Evolutionary conservation across 92 coral and sea anemone species (phyloP).

Genomic region (Epizoanthus stellaris): DNA sequence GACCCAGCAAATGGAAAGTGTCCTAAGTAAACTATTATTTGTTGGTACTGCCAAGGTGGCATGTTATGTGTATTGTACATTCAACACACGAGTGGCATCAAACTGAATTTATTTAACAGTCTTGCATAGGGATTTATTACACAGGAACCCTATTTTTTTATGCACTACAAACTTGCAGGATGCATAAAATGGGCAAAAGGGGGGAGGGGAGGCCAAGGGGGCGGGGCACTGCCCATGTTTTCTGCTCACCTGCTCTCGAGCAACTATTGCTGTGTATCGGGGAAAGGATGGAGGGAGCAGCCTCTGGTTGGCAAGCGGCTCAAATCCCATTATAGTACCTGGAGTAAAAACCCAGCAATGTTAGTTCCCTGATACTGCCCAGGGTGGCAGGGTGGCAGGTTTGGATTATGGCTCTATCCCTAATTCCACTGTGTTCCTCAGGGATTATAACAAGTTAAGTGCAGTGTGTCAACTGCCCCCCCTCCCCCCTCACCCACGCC

Average conservation of each 20-base stretch:
- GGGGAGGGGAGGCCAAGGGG: not conserved
- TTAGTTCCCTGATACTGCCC: not conserved
- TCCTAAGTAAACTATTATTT: too few species aligned
- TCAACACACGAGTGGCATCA: too few species aligned
- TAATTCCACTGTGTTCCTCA: constrained; percentile 63
- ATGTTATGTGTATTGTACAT: too few species aligned
- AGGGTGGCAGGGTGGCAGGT: not conserved
- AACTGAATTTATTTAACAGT: too few species aligned
- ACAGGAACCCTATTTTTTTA: too few species aligned
- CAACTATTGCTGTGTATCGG: constrained; percentile 90
- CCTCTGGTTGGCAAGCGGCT: constrained; percentile 94
- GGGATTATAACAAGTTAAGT: constrained; percentile 60
- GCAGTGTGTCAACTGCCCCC: constrained; percentile 51
- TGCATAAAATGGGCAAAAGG: not conserved
- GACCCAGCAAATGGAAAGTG: too few species aligned
- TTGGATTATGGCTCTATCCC: constrained; percentile 55
- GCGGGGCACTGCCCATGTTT: not conserved
- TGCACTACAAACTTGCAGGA: too few species aligned
- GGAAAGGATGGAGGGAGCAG: constrained; percentile 98
- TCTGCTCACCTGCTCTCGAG: constrained; percentile 75
- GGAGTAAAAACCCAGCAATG: not conserved
- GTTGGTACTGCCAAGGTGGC: too few species aligned
- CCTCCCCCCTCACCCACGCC: too few species aligned
- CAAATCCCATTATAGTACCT: constrained; percentile 97
- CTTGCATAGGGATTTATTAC: too few species aligned